Conservation (phyloP, 1,140 invertebrate species). For the Danaus melanippus region DNA sequence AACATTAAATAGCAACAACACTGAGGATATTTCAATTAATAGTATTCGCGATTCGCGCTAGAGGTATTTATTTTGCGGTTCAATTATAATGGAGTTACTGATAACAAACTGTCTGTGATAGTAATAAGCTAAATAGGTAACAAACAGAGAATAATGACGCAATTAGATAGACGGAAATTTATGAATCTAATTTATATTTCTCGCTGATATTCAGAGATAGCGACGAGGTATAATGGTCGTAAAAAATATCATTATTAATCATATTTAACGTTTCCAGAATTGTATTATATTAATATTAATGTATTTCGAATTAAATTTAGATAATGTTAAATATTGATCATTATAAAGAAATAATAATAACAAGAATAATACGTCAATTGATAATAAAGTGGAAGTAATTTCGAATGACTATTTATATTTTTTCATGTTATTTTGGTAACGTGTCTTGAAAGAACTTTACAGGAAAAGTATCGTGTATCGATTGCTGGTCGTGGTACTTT, state of each 20-base stretch:
- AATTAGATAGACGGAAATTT: conserved; percentile 21
- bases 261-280: conserved; percentile 18
- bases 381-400: too few species aligned
- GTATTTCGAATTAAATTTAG: background rate
- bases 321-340: too few species aligned
- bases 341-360: too few species aligned
- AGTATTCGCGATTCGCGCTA: conserved; percentile 25
- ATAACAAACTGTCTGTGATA: conserved; percentile 24
- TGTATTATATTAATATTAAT: conserved; percentile 7
- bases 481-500: too few species aligned
- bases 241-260: conserved; percentile 18
- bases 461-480: too few species aligned
- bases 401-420: too few species aligned
- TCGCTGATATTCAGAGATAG: conserved; percentile 19
- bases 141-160: conserved; percentile 18
- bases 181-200: conserved; percentile 23
- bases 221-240: conserved; percentile 13
- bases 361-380: too few species aligned
- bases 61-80: conserved; percentile 23
- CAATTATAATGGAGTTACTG: conserved; percentile 24
- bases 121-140: conserved; percentile 25
- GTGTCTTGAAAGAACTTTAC: too few species aligned
- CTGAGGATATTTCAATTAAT: conserved; percentile 37
- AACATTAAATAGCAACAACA: conserved; percentile 37
- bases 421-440: too few species aligned